Evolutionary conservation across 1,140 invertebrate species (phyloP).

Genomic region (Philopotamus ludificatus): DNA sequence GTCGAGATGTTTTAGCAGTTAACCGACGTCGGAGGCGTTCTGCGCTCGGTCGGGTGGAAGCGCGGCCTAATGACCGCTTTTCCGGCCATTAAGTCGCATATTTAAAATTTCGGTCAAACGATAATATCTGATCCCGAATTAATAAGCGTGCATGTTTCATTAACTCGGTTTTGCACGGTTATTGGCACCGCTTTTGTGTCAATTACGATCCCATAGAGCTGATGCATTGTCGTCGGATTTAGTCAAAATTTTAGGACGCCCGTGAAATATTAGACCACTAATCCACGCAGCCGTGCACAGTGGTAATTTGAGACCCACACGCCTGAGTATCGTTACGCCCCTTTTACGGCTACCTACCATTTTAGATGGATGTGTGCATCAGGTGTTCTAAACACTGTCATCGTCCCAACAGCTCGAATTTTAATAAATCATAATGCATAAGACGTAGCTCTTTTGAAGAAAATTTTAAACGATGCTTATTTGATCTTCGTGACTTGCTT

Average conservation of each 20-base stretch:
- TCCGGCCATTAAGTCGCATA: not conserved
- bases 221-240: not conserved
- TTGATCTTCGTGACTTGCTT: not conserved
- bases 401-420: too few relatives aligned
- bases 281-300: not conserved
- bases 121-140: too few relatives aligned
- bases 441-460: too few relatives aligned
- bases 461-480: too few relatives aligned
- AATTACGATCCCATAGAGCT: not conserved
- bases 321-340: not conserved
- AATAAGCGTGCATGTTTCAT: not conserved
- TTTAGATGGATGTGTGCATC: not conserved
- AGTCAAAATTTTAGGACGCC: not conserved
- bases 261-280: not conserved
- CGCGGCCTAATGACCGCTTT: too few relatives aligned
- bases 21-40: too few relatives aligned
- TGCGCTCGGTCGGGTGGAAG: too few relatives aligned
- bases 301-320: slow-evolving; percentile 3
- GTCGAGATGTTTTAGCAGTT: too few relatives aligned
- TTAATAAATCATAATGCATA: too few relatives aligned
- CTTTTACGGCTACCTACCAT: not conserved
- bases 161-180: not conserved
- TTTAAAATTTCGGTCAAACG: not conserved
- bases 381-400: not conserved
- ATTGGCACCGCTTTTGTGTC: not conserved